Percentiles rank a stretch among this genome's conserved stretches.
Evolutionary conservation across 2,888 invertebrate genomes (phyloP).

Genomic region (Idaea biselata): DNA sequence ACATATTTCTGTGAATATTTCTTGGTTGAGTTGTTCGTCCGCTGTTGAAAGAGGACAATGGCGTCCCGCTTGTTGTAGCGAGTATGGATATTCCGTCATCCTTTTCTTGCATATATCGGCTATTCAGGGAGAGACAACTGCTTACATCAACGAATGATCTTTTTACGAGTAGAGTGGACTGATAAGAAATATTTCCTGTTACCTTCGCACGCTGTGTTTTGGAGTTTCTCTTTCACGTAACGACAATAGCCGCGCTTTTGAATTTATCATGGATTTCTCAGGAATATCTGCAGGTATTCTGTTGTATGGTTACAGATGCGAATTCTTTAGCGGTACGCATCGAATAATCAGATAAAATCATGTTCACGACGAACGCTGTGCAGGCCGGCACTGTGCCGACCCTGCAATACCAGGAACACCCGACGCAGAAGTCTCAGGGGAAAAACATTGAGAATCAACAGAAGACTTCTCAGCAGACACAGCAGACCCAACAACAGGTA

Average conservation of each 20-base stretch:
- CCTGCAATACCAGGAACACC: conserved; percentile 85
- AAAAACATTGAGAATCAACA: conserved; percentile 83
- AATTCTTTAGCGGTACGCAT: conserved; percentile 31
- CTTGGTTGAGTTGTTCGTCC: conserved; percentile 34
- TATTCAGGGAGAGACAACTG: conserved; percentile 72
- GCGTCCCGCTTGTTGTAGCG: conserved; percentile 72
- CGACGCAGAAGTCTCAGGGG: conserved; percentile 80
- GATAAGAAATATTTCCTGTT: conserved; percentile 77
- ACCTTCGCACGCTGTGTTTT: conserved; percentile 75
- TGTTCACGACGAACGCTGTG: conserved; percentile 83
- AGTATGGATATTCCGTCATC: conserved; percentile 74
- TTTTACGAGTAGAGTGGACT: conserved; percentile 75
- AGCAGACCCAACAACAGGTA: conserved; percentile 44
- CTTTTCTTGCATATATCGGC: conserved; percentile 80
- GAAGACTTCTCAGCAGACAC: conserved; percentile 78
- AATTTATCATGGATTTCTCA: conserved; percentile 21
- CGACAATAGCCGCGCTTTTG: conserved; percentile 70
- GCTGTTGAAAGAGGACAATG: conserved; percentile 61
- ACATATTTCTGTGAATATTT: conserved; percentile 75
- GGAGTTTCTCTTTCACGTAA: conserved; percentile 63
- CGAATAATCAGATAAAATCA: conserved; percentile 35
- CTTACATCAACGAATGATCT: conserved; percentile 74
- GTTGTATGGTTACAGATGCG: conserved; percentile 39
- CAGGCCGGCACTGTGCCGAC: conserved; percentile 82
- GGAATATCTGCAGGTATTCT: conserved; percentile 31